Conservation (phyloP, 2,797 vertebrate species). For the Syndactyla subalaris region DNA sequence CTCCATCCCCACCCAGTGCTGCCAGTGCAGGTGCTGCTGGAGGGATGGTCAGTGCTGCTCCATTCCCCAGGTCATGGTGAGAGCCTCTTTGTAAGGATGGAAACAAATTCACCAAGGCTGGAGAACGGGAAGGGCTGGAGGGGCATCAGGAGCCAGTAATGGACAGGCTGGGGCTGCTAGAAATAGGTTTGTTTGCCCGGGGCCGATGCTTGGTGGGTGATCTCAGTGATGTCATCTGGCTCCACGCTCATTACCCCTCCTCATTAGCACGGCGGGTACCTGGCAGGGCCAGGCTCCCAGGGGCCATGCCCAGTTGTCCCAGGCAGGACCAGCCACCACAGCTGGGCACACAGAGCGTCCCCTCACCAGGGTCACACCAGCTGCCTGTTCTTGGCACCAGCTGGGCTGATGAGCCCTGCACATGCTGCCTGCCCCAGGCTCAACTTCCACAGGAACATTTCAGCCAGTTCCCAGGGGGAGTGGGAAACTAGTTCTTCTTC, state of each 20-base stretch:
- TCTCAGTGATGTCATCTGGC: neutral
- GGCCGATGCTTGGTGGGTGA: fast-evolving
- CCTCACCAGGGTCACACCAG: fast-evolving
- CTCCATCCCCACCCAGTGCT: fast-evolving
- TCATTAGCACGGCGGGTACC: fast-evolving
- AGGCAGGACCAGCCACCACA: neutral
- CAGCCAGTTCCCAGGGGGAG: neutral
- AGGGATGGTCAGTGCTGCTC: neutral
- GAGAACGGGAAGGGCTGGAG: neutral
- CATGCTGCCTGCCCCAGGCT: neutral
- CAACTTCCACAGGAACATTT: neutral
- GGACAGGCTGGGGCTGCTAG: neutral
- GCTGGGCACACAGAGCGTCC: fast-evolving
- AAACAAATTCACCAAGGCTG: neutral
- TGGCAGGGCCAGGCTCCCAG: neutral
- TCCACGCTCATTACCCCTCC: neutral
- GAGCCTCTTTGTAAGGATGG: neutral
- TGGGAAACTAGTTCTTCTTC: neutral
- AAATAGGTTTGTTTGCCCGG: neutral
- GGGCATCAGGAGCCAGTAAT: neutral
- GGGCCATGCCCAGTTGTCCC: fast-evolving
- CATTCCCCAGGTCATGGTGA: neutral
- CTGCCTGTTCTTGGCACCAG: fast-evolving
- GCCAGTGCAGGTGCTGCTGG: neutral
- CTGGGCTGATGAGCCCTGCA: too few species aligned